Base-by-base conservation (phyloP, 2,113 vertebrate genomes). In the Lycaon pictus region DNA sequence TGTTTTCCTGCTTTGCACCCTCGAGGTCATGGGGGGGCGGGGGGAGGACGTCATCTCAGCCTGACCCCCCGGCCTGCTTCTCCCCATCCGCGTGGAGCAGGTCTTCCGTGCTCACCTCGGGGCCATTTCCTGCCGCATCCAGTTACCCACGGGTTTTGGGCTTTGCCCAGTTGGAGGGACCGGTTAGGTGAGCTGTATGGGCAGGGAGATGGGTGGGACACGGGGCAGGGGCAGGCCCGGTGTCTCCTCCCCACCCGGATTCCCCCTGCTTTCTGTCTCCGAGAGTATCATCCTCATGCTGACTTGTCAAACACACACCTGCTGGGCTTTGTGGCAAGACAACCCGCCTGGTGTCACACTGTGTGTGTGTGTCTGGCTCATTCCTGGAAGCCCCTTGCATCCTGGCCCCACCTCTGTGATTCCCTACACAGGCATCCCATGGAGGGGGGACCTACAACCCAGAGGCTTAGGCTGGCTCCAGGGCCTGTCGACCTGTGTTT, bases 21-120 rank as follows among this genome's bases (percentile, higher is more conserved):
- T 43, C 35, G 60, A 0, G 0, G 17, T 51, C 35, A 8, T 56
- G 53, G 51, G 29, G 7, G 3, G 29, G 53, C n/a, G 29, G 6
- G 4, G n/a, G 92, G 25, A 3, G 0, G 90, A 5, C 10, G 0
- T 43, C 43, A 0, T 3, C 43, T 37, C 67, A 72, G 89, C 51
- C 82, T 32, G 1, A 11, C 35, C 51, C 67, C 60, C 2, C 0
- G 48, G 48, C 35, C 72, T 29, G 22, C 53, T 16, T 55, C 67
- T 90, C 48, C 55, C 23, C 60, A 43, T 20, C 63, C 37, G 15
- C 27, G n/a, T 3, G 3, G 56, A 29, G 51, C 1, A 0, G 2
- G 3, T 55, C 79, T 43, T n/a, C 72, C 51, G 20, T 17, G 43
- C 55, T 48, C 35, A 22, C 48, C 4, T 2, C 7, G 9, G 51